These are phyloP conservation scores for Pedionomus torquatus DNA, from an alignment of 2,113 vertebrate genomes.

Conservation along the genomic window DNA sequence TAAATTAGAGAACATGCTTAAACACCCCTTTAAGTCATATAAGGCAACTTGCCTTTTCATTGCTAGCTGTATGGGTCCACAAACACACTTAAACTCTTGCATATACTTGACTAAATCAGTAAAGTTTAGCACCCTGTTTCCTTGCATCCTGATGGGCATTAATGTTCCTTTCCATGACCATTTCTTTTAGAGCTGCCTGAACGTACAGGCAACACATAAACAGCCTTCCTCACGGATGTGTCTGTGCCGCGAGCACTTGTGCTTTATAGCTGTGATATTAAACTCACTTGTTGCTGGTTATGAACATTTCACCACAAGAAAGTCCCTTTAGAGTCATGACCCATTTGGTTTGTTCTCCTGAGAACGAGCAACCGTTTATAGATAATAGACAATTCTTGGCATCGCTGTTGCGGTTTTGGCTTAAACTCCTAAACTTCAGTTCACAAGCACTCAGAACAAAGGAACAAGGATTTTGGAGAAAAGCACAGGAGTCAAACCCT, in stretches of 20 bases:
- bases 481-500: background rate
- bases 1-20: background rate
- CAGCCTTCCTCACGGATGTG: background rate
- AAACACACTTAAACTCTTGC: background rate
- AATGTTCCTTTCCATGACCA: background rate
- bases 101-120: background rate
- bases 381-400: background rate
- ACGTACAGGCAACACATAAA: background rate
- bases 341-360: background rate
- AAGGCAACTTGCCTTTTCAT: background rate
- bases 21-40: background rate
- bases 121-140: background rate
- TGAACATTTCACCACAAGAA: background rate
- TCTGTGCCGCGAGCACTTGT: background rate
- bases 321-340: background rate
- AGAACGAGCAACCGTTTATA: background rate
- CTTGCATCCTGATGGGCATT: background rate
- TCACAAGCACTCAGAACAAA: background rate
- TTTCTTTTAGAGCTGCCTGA: background rate
- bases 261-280: background rate
- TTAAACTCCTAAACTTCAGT: background rate
- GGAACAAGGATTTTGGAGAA: background rate
- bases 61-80: background rate
- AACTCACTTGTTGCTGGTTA: background rate
- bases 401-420: background rate